Base-by-base conservation (phyloP, 2,113 vertebrate species). In the Pycnonotus jocosus region DNA sequence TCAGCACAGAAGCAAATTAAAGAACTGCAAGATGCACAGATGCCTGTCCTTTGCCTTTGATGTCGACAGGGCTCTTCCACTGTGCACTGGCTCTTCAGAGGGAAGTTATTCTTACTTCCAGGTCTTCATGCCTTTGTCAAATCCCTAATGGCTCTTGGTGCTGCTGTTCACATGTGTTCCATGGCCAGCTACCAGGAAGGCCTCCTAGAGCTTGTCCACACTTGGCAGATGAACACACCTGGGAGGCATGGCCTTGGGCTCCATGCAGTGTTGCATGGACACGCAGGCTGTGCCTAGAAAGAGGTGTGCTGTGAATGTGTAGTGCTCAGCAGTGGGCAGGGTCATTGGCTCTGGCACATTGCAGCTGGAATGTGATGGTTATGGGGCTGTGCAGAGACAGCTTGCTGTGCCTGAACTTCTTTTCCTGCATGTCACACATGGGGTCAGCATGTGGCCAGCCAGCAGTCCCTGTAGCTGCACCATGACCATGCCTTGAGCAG, bases 241-340 rank as follows among this genome's bases (percentile, higher is more conserved):
- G 8, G 25, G 35, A 42, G n/a, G 14, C 45, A 25, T 18, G 65
- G 71, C 92, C 74, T 28, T 69, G 33, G 79, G 64, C 82, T 77
- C 40, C 8, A 0, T 61, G 51, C 58, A 27, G 25, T 0, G 0
- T 28, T 72, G 62, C 0, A 0, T 54, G 62, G 58, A 35, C 74
- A 22, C 27, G 66, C 15, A 45, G 58, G 35, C 53, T 90, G 88
- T 19, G 10, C 85, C 78, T 81, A 27, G 90, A 87, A 65, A 61
- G 66, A 54, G 73, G 65, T 61, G 18, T 47, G 35, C 69, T 12
- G 15, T 88, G 58, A 69, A 53, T 80, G 38, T 12, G 9, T 6
- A 22, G 25, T 35, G 58, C 45, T 88, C 76, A 76, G 71, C 58
- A 53, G 0, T 3, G 13, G 72, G 78, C 62, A 9, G 3, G 12